Base-by-base conservation (phyloP, 2,797 vertebrate species). In the Sebastes cheni region DNA sequence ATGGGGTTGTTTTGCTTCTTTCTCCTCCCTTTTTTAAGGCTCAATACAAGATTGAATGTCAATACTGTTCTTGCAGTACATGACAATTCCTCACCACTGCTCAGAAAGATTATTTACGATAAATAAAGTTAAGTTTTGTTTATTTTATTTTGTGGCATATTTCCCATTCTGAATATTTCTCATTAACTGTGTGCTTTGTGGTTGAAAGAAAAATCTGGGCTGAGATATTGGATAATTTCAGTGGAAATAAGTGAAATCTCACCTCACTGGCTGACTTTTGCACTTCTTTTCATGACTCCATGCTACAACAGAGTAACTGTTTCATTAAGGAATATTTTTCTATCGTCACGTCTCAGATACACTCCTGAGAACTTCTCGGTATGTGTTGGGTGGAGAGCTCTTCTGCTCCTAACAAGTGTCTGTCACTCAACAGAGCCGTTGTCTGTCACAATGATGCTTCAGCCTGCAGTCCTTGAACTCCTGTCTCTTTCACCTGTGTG, bases 401-500 rank as follows among this genome's bases (percentile, higher is more conserved):
- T 66, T 23, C 55, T 72, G 5, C 55, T 34, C 20, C 22, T 29
- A 20, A 71, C 56, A 64, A 55, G 72, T 67, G 12, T 34, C 67
- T 75, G 36, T 67, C 73, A 25, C 34, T 67, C 23, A 52, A 12
- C 5, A 6, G 27, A 52, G n/a, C 62, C 18, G 72, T 59, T 32
- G 55, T 60, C 46, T 16, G 18, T 65, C 69, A 9, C 25, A 66
- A 12, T 8, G 36, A 67, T 18, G 23, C 59, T 60, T 67, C 56
- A 59, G 8, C 16, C 42, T 39, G 58, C 65, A 8, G 3, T 42
- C 67, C 3, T 6, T 64, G 58, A 75, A 46, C 72, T 70, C 75
- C 22, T 16, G 23, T 25, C 42, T 72, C 12, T 34, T 80, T 65
- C 65, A 84, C 72, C 72, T 42, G 64, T 84, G 23, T 66, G 32